Base-by-base conservation (phyloP, 2,888 invertebrate species). In the Diaphora mendica region DNA sequence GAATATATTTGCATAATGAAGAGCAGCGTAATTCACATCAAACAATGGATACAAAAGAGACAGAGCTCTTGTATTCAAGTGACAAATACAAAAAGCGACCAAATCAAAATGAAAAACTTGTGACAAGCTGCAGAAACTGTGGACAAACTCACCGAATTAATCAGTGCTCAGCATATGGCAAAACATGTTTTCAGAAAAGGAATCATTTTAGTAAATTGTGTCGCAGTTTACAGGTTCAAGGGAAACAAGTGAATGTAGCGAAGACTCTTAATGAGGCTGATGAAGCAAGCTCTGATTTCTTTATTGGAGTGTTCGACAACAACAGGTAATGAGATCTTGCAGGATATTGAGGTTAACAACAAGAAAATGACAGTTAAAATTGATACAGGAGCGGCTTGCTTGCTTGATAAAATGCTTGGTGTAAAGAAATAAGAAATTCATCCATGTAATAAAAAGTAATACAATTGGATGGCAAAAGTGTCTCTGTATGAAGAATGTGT, bases 111-210 rank as follows among this genome's bases (percentile, higher is more conserved):
- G n/a, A n/a, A n/a, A n/a, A n/a, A n/a, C n/a, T n/a, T n/a, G n/a
- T n/a, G n/a, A n/a, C n/a, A n/a, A n/a, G n/a, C n/a, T n/a, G n/a
- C n/a, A n/a, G n/a, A n/a, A n/a, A n/a, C n/a, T n/a, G n/a, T n/a
- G n/a, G n/a, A n/a, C n/a, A 42, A 11, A 64, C 8, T 33, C 33
- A 35, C 20, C 20, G 20, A 33, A 30, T 64, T 33, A 64, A 64
- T 17, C 33, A 13, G 20, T 64, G 64, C 33, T 33, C 64, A 11
- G 33, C 64, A 2, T 68, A 68, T 30, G 67, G 44, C 15, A 68
- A 68, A 48, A 68, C 44, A 48, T 68, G 67, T 68, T 26, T 48
- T 30, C 30, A 68, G 55, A 68, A 55, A 35, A 20, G 23, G n/a
- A 68, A 68, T 30, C 64, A 64, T 20, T 64, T 64, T 17, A 33